These are phyloP conservation scores for Crypturellus undulatus DNA, from an alignment of 2,113 vertebrate genomes.

Conservation along the genomic window DNA sequence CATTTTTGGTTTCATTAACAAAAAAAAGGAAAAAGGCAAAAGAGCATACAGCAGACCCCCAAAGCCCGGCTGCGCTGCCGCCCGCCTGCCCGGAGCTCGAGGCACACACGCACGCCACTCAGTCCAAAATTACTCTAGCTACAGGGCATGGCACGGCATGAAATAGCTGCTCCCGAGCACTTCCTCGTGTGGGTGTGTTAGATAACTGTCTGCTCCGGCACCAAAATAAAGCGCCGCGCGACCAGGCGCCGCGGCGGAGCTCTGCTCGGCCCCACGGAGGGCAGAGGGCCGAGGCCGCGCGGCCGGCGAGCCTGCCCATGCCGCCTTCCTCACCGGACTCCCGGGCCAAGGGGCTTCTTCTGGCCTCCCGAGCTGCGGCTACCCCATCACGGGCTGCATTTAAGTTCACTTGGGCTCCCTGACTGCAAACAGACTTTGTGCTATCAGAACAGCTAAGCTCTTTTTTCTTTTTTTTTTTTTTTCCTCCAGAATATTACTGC, in stretches of 20 bases:
- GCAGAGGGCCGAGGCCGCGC: not conserved
- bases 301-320: not conserved
- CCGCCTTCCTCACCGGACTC: not conserved
- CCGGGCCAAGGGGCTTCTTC: slow-evolving; percentile 7
- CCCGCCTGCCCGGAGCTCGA: slow-evolving; percentile 63
- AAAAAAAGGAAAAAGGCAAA: not conserved
- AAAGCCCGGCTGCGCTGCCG: slow-evolving; percentile 13
- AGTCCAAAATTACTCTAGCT: slow-evolving; percentile 79
- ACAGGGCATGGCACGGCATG: slow-evolving; percentile 81
- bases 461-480: not conserved
- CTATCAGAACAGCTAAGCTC: not conserved
- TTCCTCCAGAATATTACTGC: slow-evolving; percentile 1
- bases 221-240: slow-evolving; percentile 75
- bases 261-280: not conserved
- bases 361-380: slow-evolving; percentile 47
- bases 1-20: slow-evolving; percentile 25
- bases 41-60: not conserved
- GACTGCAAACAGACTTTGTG: slow-evolving; percentile 37
- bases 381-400: slow-evolving; percentile 45
- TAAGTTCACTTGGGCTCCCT: slow-evolving; percentile 70
- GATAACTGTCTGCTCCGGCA: slow-evolving; percentile 80
- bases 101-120: slow-evolving; percentile 63
- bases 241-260: slow-evolving; percentile 11
- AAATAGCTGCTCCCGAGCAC: slow-evolving; percentile 82
- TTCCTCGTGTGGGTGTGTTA: slow-evolving; percentile 83